Conservation (phyloP, 2,888 invertebrate genomes). For the Phlogophora meticulosa region DNA sequence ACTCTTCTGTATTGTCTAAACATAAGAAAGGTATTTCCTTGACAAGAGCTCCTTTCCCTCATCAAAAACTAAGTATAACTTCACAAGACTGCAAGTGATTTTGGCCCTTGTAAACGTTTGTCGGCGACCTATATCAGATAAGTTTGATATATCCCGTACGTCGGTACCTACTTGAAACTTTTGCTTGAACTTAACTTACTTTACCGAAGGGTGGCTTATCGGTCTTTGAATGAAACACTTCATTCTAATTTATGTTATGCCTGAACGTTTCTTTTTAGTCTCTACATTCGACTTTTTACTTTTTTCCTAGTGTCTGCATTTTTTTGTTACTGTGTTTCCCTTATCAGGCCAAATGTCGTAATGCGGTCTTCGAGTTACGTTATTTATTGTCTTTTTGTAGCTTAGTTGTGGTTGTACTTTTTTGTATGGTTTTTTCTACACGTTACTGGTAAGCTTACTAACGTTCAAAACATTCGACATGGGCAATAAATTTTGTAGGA, state of each 20-base stretch:
- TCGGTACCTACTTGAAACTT: slow-evolving; percentile 77
- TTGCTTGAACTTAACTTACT: slow-evolving; percentile 74
- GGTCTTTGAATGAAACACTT: slow-evolving; percentile 81
- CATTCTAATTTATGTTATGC: slow-evolving; percentile 84
- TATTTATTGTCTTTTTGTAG: slow-evolving; percentile 71
- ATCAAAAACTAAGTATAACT: slow-evolving; percentile 79
- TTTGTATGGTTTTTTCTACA: slow-evolving; percentile 60
- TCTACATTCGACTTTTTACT: slow-evolving; percentile 66
- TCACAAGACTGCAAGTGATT: slow-evolving; percentile 82
- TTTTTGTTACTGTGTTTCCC: slow-evolving; percentile 69
- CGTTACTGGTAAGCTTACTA: slow-evolving; percentile 30
- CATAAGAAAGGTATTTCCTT: slow-evolving; percentile 54
- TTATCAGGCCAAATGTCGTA: slow-evolving; percentile 73
- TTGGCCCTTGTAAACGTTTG: slow-evolving; percentile 80
- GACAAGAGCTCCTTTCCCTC: slow-evolving; percentile 71
- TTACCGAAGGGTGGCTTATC: slow-evolving; percentile 82
- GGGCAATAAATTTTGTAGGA: slow-evolving; percentile 68
- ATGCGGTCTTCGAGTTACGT: slow-evolving; percentile 63
- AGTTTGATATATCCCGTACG: slow-evolving; percentile 83
- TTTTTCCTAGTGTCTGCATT: slow-evolving; percentile 69
- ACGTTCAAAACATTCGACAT: slow-evolving; percentile 65
- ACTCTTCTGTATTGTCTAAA: slow-evolving; percentile 22
- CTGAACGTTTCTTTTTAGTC: slow-evolving; percentile 60
- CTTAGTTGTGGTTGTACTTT: slow-evolving; percentile 59
- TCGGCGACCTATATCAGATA: slow-evolving; percentile 85